Percentiles rank a stretch among this genome's conserved stretches.
Conservation (phyloP, 2,113 vertebrate species). For the Variabilichromis moorii region DNA sequence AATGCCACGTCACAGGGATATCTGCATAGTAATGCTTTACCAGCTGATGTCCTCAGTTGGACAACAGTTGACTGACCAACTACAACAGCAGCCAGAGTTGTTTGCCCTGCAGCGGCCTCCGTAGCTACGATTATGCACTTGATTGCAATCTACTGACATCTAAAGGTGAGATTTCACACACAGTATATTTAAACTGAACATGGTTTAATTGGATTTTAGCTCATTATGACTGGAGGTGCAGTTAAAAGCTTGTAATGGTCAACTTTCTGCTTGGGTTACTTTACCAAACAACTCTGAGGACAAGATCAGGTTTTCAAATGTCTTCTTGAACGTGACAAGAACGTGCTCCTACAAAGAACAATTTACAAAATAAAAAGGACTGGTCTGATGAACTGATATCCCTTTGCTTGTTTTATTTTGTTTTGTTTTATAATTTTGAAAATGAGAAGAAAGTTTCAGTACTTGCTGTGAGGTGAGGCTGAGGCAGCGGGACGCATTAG, state of each 20-base stretch:
- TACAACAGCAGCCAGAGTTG: neutral
- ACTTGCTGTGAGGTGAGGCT: constrained; percentile 82
- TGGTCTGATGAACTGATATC: neutral
- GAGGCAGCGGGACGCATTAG: constrained; percentile 86
- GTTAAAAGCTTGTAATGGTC: neutral
- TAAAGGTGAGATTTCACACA: neutral
- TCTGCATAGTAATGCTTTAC: neutral
- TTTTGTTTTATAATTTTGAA: neutral
- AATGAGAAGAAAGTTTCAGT: neutral
- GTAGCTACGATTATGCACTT: neutral
- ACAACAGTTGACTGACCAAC: neutral
- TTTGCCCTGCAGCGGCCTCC: neutral
- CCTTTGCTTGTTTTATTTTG: neutral
- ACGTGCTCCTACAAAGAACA: neutral
- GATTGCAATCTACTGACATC: neutral
- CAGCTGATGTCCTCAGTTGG: neutral
- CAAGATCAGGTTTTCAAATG: neutral
- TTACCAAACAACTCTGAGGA: neutral
- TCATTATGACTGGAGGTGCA: neutral
- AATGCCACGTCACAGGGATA: neutral
- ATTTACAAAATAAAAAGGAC: neutral
- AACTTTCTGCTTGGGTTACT: neutral
- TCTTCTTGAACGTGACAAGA: neutral
- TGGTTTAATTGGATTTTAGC: neutral
- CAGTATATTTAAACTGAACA: neutral